phyloP scores from a whole-genome alignment of 1,140 invertebrate genomes.

The Apis dorsata region DNA sequence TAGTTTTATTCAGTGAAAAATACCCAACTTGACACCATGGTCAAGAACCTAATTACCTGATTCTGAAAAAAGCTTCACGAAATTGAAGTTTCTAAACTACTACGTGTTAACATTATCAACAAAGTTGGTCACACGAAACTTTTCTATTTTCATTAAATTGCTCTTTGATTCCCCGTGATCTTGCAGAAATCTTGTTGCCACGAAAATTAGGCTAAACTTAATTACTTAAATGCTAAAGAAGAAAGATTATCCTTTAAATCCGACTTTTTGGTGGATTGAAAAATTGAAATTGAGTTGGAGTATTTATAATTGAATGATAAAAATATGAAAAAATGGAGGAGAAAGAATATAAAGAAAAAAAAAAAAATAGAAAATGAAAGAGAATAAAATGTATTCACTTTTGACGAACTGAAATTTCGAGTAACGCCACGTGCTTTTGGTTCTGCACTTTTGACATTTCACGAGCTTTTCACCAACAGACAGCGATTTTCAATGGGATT shows the following conservation, averaged over 20 bases:
- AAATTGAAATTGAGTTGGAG: background rate
- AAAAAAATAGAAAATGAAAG: background rate
- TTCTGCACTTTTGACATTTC: conserved; percentile 38
- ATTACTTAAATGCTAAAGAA: background rate
- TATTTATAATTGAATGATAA: conserved; percentile 14
- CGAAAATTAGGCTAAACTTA: background rate
- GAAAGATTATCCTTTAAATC: background rate
- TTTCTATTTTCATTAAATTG: conserved; percentile 8
- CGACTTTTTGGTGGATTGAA: background rate
- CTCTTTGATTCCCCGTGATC: background rate
- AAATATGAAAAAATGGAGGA: background rate
- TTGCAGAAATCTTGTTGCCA: background rate
- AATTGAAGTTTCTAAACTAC: background rate
- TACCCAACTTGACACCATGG: background rate
- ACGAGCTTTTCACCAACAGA: conserved; percentile 22
- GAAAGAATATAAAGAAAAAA: no score
- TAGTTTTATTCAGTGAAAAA: background rate
- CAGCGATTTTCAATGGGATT: conserved; percentile 45
- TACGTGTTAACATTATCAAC: conserved; percentile 4
- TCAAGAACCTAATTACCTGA: conserved; percentile 15
- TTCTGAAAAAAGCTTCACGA: background rate
- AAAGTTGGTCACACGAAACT: background rate
- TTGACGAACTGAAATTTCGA: conserved; percentile 28
- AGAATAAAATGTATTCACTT: conserved; percentile 26
- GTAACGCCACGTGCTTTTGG: conserved; percentile 4